phyloP scores from a whole-genome alignment of 1,140 invertebrate genomes.

The Micrasema minimum region DNA sequence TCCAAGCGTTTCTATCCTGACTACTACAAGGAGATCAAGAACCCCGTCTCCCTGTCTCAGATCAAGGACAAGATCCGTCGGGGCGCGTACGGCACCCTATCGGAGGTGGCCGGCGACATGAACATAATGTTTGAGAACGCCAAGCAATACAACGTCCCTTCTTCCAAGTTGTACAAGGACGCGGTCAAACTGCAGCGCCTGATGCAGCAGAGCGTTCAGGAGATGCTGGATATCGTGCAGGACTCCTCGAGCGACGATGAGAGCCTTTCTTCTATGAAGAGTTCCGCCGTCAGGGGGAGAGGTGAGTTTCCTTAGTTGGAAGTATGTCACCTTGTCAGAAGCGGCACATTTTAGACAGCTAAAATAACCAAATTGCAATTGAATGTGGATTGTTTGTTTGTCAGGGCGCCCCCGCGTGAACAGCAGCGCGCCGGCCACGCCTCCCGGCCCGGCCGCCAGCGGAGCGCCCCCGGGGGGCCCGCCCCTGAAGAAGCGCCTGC shows the following conservation, averaged over 20 bases:
- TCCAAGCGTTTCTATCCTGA: constrained; percentile 92
- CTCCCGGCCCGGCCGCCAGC: constrained; percentile 56
- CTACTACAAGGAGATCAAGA: constrained; percentile 97
- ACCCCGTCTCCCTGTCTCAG: constrained; percentile 93
- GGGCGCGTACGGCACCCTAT: constrained; percentile 86
- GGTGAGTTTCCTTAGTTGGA: constrained; percentile 58
- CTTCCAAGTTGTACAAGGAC: constrained; percentile 87
- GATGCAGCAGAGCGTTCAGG: constrained; percentile 87
- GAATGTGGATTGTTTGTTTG: not conserved
- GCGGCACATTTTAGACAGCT: not conserved
- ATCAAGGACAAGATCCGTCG: constrained; percentile 91
- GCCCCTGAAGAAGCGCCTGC: constrained; percentile 78
- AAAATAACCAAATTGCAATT: too few relatives aligned
- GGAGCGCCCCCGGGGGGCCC: constrained; percentile 60
- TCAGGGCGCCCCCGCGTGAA: constrained; percentile 51
- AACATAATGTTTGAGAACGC: constrained; percentile 99
- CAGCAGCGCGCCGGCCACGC: constrained; percentile 41
- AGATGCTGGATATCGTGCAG: constrained; percentile 82
- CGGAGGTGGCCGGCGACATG: constrained; percentile 93
- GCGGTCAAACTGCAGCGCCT: constrained; percentile 70
- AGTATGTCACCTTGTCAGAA: not conserved
- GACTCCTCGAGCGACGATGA: constrained; percentile 71
- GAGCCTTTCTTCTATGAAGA: constrained; percentile 64
- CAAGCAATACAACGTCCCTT: constrained; percentile 91
- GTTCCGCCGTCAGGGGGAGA: constrained; percentile 63